These are phyloP conservation scores for Bombus breviceps DNA, from an alignment of 1,140 invertebrate species.

Conservation along the genomic window DNA sequence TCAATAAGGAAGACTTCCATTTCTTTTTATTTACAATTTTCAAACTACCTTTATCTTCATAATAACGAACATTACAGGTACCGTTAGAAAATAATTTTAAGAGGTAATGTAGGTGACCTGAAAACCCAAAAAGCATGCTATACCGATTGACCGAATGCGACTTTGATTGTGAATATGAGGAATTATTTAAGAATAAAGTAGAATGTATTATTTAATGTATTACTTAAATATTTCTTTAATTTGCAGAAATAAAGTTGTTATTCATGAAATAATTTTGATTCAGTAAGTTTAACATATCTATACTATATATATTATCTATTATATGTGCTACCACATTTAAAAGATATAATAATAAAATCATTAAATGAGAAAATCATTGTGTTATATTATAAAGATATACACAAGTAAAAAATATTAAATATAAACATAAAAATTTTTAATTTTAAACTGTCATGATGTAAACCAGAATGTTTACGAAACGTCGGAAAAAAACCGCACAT, in stretches of 20 bases:
- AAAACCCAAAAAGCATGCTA: constrained; percentile 19
- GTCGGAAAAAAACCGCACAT: no score
- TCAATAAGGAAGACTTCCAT: background rate
- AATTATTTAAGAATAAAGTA: background rate
- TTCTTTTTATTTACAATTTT: background rate
- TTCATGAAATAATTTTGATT: background rate
- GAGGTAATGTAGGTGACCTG: constrained; percentile 31
- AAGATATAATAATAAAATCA: background rate
- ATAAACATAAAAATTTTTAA: no score
- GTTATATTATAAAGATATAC: background rate
- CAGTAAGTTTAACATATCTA: background rate
- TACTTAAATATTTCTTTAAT: background rate
- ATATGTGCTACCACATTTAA: background rate
- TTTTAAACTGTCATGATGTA: no score
- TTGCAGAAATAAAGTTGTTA: background rate
- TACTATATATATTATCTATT: no score
- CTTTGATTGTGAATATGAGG: background rate
- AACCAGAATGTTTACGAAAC: no score
- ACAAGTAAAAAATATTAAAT: background rate
- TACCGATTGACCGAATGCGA: constrained; percentile 19
- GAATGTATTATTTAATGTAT: background rate
- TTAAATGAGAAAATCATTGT: background rate
- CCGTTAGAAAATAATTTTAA: constrained; percentile 40
- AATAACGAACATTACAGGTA: background rate
- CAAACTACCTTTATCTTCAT: background rate